Base-by-base conservation (phyloP, 2,797 vertebrate species). In the Dryobates pubescens region DNA sequence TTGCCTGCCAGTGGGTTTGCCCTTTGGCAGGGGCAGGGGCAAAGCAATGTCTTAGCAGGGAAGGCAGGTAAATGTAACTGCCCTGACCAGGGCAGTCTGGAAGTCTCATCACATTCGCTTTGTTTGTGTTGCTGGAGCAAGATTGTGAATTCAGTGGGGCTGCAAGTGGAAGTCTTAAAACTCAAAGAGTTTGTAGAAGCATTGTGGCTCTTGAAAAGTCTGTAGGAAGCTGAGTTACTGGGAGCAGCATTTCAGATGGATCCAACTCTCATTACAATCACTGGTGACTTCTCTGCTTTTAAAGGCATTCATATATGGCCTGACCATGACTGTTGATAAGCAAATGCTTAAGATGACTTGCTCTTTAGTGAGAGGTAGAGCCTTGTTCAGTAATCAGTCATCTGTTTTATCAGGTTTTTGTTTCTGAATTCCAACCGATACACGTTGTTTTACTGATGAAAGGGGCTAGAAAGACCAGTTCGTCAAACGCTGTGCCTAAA, bases 351-450 rank as follows among this genome's bases (percentile, higher is more conserved):
- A 13, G 62, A 62, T 32, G 12, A 26, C 29, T 72, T 78, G 29
- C 57, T 76, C 47, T 71, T 26, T 27, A 72, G 56, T 7, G 72
- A 77, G n/a, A 49, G 69, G 57, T 74, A 49, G 23, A 73, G 30
- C 54, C 45, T 82, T 54, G 17, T 47, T 82, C 41, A 56, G 65
- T 64, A 82, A 13, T 47, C 32, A 63, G 59, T 43, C 49, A 41
- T 70, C 73, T 70, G 27, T 24, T 87, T 64, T 61, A 38, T 38
- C 76, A 83, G n/a, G 27, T 47, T 89, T 86, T 61, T 49, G 24
- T 57, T 92, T 76, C 74, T 9, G 2, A 72, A 82, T 54, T 73
- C 49, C 45, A 54, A 5, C 26, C 9, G 41, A 36, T 12, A 9
- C n/a, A 27, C 11, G 36, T 34, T 1, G 0, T 57, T 92, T 84